Base-by-base conservation (phyloP, 2,888 invertebrate genomes). In the Nebria brevicollis region DNA sequence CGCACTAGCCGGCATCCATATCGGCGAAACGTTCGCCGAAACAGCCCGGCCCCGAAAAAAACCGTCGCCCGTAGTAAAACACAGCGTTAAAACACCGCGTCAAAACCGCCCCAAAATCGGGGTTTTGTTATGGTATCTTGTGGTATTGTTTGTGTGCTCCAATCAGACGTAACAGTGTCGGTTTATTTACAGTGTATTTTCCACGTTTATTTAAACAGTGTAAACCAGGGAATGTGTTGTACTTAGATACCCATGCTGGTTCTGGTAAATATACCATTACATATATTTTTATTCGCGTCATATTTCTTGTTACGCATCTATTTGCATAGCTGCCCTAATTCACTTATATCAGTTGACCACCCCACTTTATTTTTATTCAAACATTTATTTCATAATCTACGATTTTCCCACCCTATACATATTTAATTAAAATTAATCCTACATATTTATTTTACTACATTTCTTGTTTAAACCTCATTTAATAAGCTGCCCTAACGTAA, bases 1-100 rank as follows among this genome's bases (percentile, higher is more conserved):
- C 90, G 83, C 86, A 87, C 84, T 42, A 73, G 34, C 65, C 54
- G 54, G 54, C 54, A 8, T 54, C 54, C 54, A 54, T 54, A 54
- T 54, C 54, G 54, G 4, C 54, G 54, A 54, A 54, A 54, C 7
- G 54, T 7, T 54, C 7, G 54, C 54, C 54, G 13, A 54, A 54
- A 54, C 54, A 54, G 54, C 54, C 54, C 54, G 54, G 13, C 54
- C 54, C 54, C 4, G n/a, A n/a, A 54, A 54, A 54, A 20, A 20
- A 20, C 20, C 20, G 11, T 54, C 54, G 54, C 54, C 54, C 20
- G 20, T 20, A 20, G 20, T 20, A 20, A 54, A 54, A 54, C 2
- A 54, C 13, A 11, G 54, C 54, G 54, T 54, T 11, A 6, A 54
- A 54, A 8, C 7, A 54, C 54, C 54, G 54, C 20, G 34, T 34